These are phyloP conservation scores for Enteromius paludinosus DNA, from an alignment of 2,797 vertebrate genomes.

Conservation along the genomic window DNA sequence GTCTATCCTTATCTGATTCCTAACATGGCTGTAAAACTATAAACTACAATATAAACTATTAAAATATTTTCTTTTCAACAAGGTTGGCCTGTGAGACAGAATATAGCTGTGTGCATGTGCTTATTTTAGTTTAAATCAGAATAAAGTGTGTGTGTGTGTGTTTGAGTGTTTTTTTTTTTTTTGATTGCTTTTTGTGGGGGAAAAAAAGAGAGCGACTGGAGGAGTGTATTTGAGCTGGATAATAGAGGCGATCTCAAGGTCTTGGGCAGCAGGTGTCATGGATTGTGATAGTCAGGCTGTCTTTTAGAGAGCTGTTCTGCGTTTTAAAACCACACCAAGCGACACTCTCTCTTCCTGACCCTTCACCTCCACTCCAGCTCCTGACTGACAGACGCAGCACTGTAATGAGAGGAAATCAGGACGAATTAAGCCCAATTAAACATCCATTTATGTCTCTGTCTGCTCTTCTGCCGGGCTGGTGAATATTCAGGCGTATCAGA, in stretches of 20 bases:
- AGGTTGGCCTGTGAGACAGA: too few species aligned
- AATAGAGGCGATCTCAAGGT: conserved; percentile 59
- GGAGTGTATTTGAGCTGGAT: conserved; percentile 57
- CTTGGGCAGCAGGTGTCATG: conserved; percentile 59
- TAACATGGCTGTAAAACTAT: too few species aligned
- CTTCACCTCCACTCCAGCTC: conserved; percentile 64
- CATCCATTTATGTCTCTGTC: conserved; percentile 65
- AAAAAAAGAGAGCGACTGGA: conserved; percentile 64
- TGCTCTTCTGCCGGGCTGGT: conserved; percentile 58
- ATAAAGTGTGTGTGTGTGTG: not conserved
- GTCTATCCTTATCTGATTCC: too few species aligned
- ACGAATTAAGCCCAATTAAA: conserved; percentile 75
- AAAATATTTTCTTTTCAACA: too few species aligned
- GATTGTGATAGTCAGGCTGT: conserved; percentile 62
- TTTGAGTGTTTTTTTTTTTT: conserved; percentile 2
- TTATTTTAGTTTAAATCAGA: not conserved
- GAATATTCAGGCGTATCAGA: conserved; percentile 56
- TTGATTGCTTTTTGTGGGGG: conserved; percentile 5
- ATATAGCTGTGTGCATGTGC: too few species aligned
- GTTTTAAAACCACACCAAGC: conserved; percentile 47
- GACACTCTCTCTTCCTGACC: conserved; percentile 65
- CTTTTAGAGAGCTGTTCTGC: conserved; percentile 46
- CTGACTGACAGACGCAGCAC: conserved; percentile 68
- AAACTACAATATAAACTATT: too few species aligned
- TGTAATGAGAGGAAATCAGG: conserved; percentile 72